Base-by-base conservation (phyloP, 1,140 invertebrate species). In the Polyergus mexicanus region DNA sequence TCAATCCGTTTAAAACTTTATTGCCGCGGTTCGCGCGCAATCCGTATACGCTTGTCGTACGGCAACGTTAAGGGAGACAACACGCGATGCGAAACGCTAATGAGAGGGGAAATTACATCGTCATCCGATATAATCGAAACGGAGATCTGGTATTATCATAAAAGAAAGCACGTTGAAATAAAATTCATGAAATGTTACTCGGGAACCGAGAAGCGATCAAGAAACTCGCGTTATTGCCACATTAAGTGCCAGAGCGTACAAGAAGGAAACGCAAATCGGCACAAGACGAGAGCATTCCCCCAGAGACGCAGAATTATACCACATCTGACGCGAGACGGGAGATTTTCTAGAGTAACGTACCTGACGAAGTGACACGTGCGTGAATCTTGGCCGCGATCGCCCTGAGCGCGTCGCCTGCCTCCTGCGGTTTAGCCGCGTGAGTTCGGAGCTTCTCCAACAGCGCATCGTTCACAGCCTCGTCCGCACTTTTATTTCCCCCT, bases 281-380 rank as follows among this genome's bases (percentile, higher is more conserved):
- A 44, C 60, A 13, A 60, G 54, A 25, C n/a, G 28, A 19, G 47
- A 35, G 3, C 35, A 35, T 16, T 22, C 11, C 5, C 19, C 54
- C 35, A 32, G 16, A 63, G 62, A 32, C 32, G 32, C 47, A 32
- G 58, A 41, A 35, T 47, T 28, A 32, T 32, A 38, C 22, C 68
- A 16, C 35, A 19, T 56, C 28, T 38, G 44, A 32, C 28, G 8
- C n/a, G n/a, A 35, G 62, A 35, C n/a, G 60, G 44, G n/a, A 25
- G 19, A 44, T 51, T 38, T 5, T 44, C 11, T 47, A 44, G 86
- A 76, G 41, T 56, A 74, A 38, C 38, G 89, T 94, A 96, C 96
- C 96, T 88, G 96, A 95, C 44, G 95, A 96, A 3, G 95, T 95
- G 87, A 96, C 91, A 3, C 96, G 94, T 16, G 95, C 93, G 89